Evolutionary conservation across 2,888 invertebrate species (phyloP), one percentile per base, ranked within the genome.

Genomic region (Myopa testacea): DNA sequence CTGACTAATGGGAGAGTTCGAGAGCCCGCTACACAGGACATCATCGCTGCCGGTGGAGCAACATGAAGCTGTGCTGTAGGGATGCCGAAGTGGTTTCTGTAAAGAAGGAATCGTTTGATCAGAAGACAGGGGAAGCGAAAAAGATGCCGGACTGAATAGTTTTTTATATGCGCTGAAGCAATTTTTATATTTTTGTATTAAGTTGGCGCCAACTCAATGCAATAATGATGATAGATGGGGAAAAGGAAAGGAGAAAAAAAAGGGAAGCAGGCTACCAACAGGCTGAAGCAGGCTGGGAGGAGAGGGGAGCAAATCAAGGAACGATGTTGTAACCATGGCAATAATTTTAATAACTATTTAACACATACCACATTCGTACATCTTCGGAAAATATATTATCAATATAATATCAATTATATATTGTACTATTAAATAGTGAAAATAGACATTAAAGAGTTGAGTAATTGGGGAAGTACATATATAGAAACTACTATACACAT

Each of bases 1-100:
- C 84, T 89, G 88, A 88, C 87, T 88, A 85, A 86, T 88, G 81
- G 83, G 86, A 45, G 81, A 80, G 74, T 80, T 81, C 65, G 82
- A 78, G 58, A 80, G 81, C 79, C 83, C 85, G n/a, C 75, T 86
- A 79, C 85, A 86, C 65, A 83, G 85, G 34, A 85, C 84, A 37
- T 77, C 83, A 67, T 86, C 87, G 73, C 82, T 88, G 83, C 86
- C 86, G 62, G 80, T 83, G 16, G 77, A 80, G 26, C 72, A 77
- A 16, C 34, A 4, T 4, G n/a, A 69, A 55, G 65, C 37, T 6
- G 16, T 26, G 37, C 26, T 65, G 19, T 81, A 84, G 19, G 80
- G 82, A 55, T 82, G 86, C 7, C 86, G 87, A 16, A 86, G 86
- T 62, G 87, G 85, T 73, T 87, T 87, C 81, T 87, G 86, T 80